Conservation (phyloP, 1,140 invertebrate genomes). For the Saccostrea cuccullata region DNA sequence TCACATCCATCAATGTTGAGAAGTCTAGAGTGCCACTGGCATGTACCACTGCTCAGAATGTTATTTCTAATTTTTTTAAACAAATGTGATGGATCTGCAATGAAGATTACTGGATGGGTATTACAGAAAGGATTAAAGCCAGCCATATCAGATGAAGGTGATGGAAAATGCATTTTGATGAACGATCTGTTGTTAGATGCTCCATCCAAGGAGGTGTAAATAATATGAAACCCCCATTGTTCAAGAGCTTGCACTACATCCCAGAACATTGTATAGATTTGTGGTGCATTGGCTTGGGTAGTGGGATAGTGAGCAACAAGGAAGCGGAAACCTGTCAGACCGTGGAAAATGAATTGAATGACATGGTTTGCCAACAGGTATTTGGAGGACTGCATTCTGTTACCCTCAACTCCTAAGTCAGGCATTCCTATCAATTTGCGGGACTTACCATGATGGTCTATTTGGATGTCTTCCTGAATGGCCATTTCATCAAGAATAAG, state of each 20-base stretch:
- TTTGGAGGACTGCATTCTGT: no score
- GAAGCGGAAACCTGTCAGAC: no score
- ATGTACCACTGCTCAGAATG: conserved; percentile 35
- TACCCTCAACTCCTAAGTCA: no score
- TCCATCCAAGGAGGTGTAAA: conserved; percentile 46
- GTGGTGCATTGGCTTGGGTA: no score
- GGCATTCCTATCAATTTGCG: no score
- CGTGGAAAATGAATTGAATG: no score
- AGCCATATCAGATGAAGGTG: neutral
- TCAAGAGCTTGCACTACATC: conserved; percentile 40
- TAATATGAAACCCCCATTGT: conserved; percentile 38
- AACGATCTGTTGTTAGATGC: conserved; percentile 42
- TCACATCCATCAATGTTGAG: neutral
- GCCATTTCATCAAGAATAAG: no score
- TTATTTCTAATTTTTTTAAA: conserved; percentile 52
- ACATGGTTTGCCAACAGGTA: no score
- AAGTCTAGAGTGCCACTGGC: neutral
- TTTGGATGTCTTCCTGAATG: no score
- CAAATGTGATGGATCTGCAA: conserved; percentile 53
- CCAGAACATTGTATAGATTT: no score
- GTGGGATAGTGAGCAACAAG: no score
- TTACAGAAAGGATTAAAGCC: neutral
- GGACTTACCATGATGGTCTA: no score
- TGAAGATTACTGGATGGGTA: conserved; percentile 16
- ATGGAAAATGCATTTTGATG: neutral